phyloP scores from a whole-genome alignment of 2,888 invertebrate species.

The Amaurobius ferox region DNA sequence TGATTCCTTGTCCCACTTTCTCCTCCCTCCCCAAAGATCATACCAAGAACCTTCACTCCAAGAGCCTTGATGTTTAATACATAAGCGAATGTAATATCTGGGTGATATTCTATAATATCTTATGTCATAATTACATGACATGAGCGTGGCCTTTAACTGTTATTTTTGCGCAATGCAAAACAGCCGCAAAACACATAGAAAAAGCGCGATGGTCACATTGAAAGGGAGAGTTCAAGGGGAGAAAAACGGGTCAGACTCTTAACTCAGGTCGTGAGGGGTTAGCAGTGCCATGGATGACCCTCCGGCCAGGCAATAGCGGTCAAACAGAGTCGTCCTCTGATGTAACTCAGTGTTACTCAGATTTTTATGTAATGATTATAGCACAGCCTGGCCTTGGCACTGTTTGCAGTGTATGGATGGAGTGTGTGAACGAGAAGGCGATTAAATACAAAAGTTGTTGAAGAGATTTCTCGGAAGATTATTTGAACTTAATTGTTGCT shows the following conservation, averaged over 20 bases:
- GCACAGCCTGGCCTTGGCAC: conserved; percentile 6
- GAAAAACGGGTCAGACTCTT: neutral
- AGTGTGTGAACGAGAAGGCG: no score
- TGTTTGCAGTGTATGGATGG: no score
- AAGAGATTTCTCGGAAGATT: no score
- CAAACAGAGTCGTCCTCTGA: conserved; percentile 3
- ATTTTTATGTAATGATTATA: conserved; percentile 14
- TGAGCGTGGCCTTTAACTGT: neutral
- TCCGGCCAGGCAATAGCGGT: conserved; percentile 10
- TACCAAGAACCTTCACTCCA: no score
- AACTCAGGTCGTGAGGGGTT: neutral
- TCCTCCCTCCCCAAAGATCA: no score
- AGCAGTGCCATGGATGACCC: conserved; percentile 1
- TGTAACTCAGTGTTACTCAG: neutral
- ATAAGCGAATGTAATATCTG: no score
- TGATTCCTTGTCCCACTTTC: neutral
- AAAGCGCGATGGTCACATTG: neutral
- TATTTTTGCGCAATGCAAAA: neutral
- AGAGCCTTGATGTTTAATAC: no score
- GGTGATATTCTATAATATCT: conserved; percentile 8
- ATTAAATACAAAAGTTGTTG: no score
- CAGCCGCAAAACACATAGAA: neutral
- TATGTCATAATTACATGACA: neutral
- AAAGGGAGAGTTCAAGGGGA: conserved; percentile 2
- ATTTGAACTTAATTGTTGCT: no score